Evolutionary conservation across 2,113 vertebrate genomes (phyloP).

Genomic region (Corapipo altera): DNA sequence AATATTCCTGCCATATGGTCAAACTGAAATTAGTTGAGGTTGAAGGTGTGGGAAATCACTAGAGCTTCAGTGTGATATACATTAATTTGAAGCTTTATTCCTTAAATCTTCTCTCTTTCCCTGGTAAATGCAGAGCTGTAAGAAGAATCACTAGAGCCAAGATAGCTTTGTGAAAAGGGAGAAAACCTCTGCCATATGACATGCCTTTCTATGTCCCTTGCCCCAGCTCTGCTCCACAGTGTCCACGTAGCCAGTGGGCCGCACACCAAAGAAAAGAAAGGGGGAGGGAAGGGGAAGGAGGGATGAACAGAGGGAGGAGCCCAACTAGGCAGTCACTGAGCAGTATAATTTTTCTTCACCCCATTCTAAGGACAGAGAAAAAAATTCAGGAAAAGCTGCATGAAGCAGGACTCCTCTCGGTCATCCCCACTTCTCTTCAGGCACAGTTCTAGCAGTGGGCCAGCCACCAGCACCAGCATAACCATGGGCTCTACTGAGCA

Average conservation of each 20-base stretch:
- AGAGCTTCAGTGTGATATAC: background rate
- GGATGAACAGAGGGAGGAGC: conserved; percentile 18
- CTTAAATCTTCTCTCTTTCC: background rate
- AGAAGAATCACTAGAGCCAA: background rate
- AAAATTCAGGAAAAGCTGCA: background rate
- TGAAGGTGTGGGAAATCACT: background rate
- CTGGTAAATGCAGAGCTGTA: background rate
- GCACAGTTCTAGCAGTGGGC: rapidly evolving
- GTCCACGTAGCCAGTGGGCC: conserved; percentile 25
- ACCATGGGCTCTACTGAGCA: background rate
- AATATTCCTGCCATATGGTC: background rate
- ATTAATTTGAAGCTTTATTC: background rate
- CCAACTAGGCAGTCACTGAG: background rate
- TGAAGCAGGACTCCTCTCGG: background rate
- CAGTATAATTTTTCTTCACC: background rate
- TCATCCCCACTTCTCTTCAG: background rate
- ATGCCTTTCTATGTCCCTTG: background rate
- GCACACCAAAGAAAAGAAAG: background rate
- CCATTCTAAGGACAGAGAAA: conserved; percentile 13
- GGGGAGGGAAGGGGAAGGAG: background rate
- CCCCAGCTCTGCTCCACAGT: background rate
- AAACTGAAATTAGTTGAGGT: background rate
- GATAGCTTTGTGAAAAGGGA: background rate
- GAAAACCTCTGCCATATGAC: background rate
- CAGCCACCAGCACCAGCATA: background rate